Evolutionary conservation across 2,113 vertebrate genomes (phyloP).

Genomic region (Myotis brandtii): DNA sequence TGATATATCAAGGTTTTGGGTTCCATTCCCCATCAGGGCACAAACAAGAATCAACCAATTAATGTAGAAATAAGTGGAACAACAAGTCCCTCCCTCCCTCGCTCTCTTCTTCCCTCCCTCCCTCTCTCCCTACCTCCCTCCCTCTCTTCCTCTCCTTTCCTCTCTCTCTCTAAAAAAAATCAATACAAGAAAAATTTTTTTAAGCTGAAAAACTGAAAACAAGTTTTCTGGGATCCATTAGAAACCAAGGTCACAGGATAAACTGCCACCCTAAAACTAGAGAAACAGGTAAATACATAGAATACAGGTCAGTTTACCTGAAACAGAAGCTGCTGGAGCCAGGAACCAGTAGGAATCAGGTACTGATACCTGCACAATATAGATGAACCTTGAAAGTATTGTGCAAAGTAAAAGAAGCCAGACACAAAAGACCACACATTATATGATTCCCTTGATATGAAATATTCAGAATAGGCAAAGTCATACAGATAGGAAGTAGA

Average conservation of each 20-base stretch:
- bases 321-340: neutral
- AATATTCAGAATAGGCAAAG: neutral
- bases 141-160: too few species aligned
- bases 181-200: neutral
- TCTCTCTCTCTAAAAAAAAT: neutral
- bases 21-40: neutral
- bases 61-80: neutral
- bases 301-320: neutral
- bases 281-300: neutral
- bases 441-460: neutral
- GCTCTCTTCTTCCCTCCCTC: too few species aligned
- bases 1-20: neutral
- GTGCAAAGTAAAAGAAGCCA: conserved; percentile 22
- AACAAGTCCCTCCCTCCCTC: neutral
- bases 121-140: too few species aligned
- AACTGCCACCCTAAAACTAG: neutral
- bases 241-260: neutral
- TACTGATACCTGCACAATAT: neutral
- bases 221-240: neutral
- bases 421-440: neutral
- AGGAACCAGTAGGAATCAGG: conserved; percentile 14
- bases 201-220: neutral
- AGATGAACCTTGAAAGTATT: neutral
- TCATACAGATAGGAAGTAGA: conserved; percentile 15
- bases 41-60: neutral